Conservation (phyloP, 2,797 vertebrate species). For the Xiphophorus birchmanni region DNA sequence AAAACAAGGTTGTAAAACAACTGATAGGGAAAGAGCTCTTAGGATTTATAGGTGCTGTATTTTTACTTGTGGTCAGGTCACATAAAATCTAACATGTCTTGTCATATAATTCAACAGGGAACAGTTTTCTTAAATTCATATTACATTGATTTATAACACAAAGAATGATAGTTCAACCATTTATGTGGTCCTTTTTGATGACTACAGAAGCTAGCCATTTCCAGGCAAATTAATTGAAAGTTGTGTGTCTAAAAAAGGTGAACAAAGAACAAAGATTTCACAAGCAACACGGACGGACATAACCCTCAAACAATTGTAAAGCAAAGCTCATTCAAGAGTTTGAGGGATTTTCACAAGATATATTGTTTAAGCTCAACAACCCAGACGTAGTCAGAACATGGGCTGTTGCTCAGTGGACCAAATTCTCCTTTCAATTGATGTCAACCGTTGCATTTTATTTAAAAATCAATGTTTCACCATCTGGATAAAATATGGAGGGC, state of each 20-base stretch:
- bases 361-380: background rate
- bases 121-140: background rate
- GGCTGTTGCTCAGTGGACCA: too few relatives aligned
- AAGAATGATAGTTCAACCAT: background rate
- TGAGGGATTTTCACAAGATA: background rate
- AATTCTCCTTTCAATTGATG: background rate
- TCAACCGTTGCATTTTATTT: background rate
- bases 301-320: background rate
- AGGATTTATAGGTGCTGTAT: slow-evolving; percentile 65
- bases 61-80: slow-evolving; percentile 39
- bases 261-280: background rate
- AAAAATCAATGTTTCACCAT: background rate
- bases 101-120: background rate
- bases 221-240: background rate
- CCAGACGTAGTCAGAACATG: background rate
- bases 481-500: background rate
- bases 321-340: background rate
- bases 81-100: slow-evolving; percentile 25
- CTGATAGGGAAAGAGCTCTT: slow-evolving; percentile 54
- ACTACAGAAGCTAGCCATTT: background rate
- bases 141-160: background rate
- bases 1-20: slow-evolving; percentile 79
- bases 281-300: background rate
- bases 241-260: background rate
- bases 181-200: background rate